Percentiles rank a stretch among this genome's conserved stretches.
phyloP scores from a whole-genome alignment of 2,113 vertebrate genomes.

The Monarcha castaneiventris region DNA sequence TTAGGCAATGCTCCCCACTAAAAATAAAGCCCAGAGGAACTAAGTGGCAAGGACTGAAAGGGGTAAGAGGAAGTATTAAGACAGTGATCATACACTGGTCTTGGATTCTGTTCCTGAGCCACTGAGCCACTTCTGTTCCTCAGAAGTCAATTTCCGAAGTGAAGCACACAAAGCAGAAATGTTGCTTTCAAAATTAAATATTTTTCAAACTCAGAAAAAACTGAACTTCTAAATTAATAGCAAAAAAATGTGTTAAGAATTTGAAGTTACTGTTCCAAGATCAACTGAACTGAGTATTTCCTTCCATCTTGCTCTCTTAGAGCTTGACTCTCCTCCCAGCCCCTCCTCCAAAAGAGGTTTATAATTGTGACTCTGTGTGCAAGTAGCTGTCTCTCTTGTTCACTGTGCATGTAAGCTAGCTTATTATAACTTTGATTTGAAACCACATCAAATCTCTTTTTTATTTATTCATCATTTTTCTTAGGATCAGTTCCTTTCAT shows the following conservation, averaged over 20 bases:
- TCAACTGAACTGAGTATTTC: neutral
- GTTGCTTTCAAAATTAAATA: neutral
- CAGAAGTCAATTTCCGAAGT: neutral
- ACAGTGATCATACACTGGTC: neutral
- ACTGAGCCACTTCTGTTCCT: neutral
- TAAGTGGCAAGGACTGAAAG: neutral
- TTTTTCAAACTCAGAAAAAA: neutral
- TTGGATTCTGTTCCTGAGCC: neutral
- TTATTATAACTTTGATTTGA: neutral
- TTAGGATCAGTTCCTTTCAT: neutral
- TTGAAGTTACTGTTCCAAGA: neutral
- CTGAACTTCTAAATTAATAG: neutral
- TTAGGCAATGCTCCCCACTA: neutral
- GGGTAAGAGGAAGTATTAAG: neutral
- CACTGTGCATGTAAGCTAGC: neutral
- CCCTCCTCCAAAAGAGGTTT: neutral
- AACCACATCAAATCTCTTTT: slow-evolving; percentile 4
- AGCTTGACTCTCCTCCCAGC: neutral
- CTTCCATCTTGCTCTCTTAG: neutral
- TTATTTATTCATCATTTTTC: slow-evolving; percentile 21
- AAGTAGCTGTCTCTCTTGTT: neutral
- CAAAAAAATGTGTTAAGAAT: neutral
- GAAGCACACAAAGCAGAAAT: neutral
- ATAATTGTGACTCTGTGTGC: neutral
- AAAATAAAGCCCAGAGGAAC: neutral